These are phyloP conservation scores for Spongia lamella DNA, from an alignment of 37 sponge, comb jelly and placozoan species.

Conservation along the genomic window DNA sequence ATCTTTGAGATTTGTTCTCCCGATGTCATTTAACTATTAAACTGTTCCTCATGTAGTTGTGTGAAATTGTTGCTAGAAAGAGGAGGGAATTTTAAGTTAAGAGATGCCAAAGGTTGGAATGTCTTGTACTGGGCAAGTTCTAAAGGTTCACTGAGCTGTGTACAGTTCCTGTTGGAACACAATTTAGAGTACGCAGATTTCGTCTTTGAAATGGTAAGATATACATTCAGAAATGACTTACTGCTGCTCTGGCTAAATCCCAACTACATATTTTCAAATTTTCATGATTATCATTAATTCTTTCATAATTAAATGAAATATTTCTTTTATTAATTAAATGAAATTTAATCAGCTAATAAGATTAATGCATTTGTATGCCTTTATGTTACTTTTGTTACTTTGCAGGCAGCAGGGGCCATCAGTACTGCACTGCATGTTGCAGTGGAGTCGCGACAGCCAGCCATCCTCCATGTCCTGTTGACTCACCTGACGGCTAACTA, in stretches of 20 bases:
- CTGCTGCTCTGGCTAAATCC: not conserved
- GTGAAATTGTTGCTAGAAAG: constrained; percentile 15
- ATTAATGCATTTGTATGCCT: not conserved
- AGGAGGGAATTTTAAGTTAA: not conserved
- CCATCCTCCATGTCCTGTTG: constrained; percentile 15
- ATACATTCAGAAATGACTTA: too few relatives aligned
- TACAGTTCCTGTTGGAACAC: constrained; percentile 11
- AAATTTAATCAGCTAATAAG: too few relatives aligned
- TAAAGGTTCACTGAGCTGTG: constrained; percentile 21
- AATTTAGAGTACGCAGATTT: constrained; percentile 1
- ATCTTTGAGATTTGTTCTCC: too few relatives aligned
- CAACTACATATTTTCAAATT: constrained; percentile 7
- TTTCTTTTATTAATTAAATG: too few relatives aligned
- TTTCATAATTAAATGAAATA: not conserved
- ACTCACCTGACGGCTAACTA: constrained; percentile 10
- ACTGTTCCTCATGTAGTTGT: too few relatives aligned
- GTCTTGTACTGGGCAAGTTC: constrained; percentile 41
- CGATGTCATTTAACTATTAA: too few relatives aligned
- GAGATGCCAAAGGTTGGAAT: constrained; percentile 29
- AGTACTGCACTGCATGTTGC: constrained; percentile 53
- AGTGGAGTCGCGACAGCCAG: constrained; percentile 18
- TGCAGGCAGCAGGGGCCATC: not conserved
- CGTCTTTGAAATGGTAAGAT: constrained; percentile 1
- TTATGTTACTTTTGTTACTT: not conserved
- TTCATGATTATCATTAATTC: too few relatives aligned